These are phyloP conservation scores for Antechinus stuartii DNA, from an alignment of 2,113 vertebrate genomes.

Conservation along the genomic window DNA sequence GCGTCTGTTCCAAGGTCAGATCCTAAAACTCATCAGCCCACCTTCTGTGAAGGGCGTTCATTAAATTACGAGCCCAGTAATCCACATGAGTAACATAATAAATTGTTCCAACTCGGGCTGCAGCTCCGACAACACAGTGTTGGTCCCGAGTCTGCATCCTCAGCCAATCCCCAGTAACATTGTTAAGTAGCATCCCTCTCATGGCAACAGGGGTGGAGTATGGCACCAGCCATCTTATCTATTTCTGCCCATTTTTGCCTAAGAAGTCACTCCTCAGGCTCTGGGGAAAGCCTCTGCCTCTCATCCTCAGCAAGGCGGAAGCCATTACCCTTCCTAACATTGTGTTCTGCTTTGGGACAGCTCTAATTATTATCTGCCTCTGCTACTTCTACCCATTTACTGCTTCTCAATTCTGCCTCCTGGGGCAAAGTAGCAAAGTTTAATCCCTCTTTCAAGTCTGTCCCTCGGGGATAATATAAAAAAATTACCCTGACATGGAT, in stretches of 20 bases:
- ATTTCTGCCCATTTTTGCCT: too few relatives aligned
- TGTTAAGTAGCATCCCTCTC: background rate
- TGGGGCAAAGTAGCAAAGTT: background rate
- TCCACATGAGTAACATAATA: too few relatives aligned
- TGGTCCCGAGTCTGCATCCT: background rate
- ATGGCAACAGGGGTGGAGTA: too few relatives aligned
- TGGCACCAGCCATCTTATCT: too few relatives aligned
- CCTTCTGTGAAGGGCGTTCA: background rate
- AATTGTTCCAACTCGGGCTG: background rate
- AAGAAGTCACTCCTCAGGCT: too few relatives aligned
- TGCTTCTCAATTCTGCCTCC: background rate
- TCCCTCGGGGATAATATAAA: background rate
- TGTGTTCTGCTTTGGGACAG: background rate
- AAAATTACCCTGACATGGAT: too few relatives aligned
- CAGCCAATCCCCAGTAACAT: background rate
- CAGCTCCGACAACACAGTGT: background rate
- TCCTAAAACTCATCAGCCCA: background rate
- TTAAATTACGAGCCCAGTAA: background rate
- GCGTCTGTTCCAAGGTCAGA: background rate
- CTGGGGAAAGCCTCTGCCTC: too few relatives aligned
- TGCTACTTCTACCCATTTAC: background rate
- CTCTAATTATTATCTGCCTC: background rate
- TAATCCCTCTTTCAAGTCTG: background rate
- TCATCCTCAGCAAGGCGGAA: background rate
- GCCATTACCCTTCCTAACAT: background rate